Evolutionary conservation across 1,140 invertebrate species (phyloP).

Genomic region (Hypothenemus hampei): DNA sequence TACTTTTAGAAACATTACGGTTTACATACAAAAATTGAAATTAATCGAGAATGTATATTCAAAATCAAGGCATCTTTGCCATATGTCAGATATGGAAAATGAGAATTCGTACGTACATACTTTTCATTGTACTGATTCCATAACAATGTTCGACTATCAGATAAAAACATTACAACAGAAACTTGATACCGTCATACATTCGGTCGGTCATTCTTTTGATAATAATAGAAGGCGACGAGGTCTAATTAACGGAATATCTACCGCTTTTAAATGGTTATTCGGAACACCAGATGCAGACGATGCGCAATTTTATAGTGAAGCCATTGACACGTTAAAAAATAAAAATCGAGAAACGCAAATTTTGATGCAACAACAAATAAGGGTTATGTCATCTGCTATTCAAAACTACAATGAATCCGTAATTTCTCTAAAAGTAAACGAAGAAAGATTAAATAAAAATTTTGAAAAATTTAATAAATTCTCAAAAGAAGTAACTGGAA

Average conservation of each 20-base stretch:
- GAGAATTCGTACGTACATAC: too few species aligned
- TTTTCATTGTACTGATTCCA: too few species aligned
- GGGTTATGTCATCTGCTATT: slow-evolving; percentile 8
- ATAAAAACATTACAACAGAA: slow-evolving; percentile 11
- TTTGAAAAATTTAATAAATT: slow-evolving; percentile 6
- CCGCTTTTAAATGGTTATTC: slow-evolving; percentile 41
- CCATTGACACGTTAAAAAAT: slow-evolving; percentile 26
- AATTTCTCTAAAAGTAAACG: not conserved
- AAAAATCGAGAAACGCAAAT: slow-evolving; percentile 16
- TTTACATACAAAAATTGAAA: too few species aligned
- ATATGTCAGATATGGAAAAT: too few species aligned
- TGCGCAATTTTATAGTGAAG: slow-evolving; percentile 35
- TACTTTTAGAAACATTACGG: too few species aligned
- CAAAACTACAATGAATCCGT: not conserved
- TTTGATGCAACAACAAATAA: slow-evolving; percentile 29
- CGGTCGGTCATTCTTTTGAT: slow-evolving; percentile 17
- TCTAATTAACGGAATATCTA: slow-evolving; percentile 35
- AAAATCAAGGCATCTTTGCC: too few species aligned
- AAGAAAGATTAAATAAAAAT: not conserved
- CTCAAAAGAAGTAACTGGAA: not conserved
- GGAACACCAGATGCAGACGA: slow-evolving; percentile 37
- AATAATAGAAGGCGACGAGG: slow-evolving; percentile 23
- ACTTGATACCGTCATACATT: slow-evolving; percentile 23
- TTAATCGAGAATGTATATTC: too few species aligned
- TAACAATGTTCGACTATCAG: too few species aligned